Percentiles rank a stretch among this genome's conserved stretches.
phyloP scores from a whole-genome alignment of 1,140 invertebrate genomes.

The Magallana angulata region DNA sequence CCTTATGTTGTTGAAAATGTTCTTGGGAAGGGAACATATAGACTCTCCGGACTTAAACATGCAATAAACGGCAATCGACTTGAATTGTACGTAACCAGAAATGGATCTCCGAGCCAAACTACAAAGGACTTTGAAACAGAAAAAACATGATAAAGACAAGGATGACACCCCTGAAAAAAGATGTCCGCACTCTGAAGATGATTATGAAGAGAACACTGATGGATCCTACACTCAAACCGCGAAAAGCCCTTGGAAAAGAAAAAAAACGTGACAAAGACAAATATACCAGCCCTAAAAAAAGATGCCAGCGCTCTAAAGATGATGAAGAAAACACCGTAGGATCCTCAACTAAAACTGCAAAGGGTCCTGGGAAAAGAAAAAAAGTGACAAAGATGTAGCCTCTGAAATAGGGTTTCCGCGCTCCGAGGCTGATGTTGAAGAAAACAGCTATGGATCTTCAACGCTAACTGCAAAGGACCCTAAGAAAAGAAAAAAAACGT shows the following conservation, averaged over 20 bases:
- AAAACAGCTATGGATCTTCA: not conserved
- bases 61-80: conserved; percentile 20
- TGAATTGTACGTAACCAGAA: not conserved
- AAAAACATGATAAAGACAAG: not conserved
- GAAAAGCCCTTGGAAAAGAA: too few species aligned
- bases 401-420: not conserved
- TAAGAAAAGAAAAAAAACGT: too few species aligned
- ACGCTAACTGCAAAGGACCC: too few species aligned
- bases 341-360: too few species aligned
- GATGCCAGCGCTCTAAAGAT: too few species aligned
- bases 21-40: conserved; percentile 21
- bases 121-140: not conserved
- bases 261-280: too few species aligned
- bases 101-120: not conserved
- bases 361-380: too few species aligned
- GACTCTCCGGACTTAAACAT: not conserved
- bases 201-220: not conserved
- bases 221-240: too few species aligned
- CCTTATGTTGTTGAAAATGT: not conserved
- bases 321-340: too few species aligned
- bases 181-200: not conserved
- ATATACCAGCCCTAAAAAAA: too few species aligned
- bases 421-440: not conserved
- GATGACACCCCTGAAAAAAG: not conserved
- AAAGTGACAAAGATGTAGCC: not conserved